Conservation (phyloP, 2,113 vertebrate genomes). For the Puma concolor region DNA sequence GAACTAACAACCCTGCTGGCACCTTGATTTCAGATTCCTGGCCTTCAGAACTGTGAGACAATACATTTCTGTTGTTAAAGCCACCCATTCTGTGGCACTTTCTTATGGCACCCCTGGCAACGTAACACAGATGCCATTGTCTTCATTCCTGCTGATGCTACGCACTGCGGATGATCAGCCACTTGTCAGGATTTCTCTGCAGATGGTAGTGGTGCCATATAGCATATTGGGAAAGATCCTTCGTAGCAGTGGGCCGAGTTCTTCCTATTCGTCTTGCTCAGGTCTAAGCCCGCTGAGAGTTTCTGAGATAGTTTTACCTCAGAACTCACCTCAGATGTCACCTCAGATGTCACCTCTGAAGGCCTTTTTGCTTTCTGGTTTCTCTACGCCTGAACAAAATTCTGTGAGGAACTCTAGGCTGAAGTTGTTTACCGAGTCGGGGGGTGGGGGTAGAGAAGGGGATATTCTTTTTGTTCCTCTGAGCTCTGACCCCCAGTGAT, state of each 20-base stretch:
- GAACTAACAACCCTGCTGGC: background rate
- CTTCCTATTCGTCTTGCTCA: background rate
- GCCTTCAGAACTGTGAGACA: background rate
- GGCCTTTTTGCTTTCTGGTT: slow-evolving; percentile 89
- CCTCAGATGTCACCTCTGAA: slow-evolving; percentile 89
- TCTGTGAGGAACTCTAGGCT: slow-evolving; percentile 91
- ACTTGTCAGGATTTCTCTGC: background rate
- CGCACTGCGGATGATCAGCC: background rate
- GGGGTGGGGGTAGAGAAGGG: accelerated
- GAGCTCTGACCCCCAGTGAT: background rate
- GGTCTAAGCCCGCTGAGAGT: no score
- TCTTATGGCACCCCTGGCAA: accelerated
- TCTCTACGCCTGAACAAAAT: slow-evolving; percentile 88
- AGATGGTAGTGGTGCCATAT: background rate
- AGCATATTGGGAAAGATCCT: background rate
- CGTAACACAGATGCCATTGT: accelerated
- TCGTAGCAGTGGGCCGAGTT: background rate
- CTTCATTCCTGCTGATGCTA: background rate
- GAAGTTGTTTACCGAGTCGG: slow-evolving; percentile 89
- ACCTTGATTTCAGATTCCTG: no score
- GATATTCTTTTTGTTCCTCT: background rate
- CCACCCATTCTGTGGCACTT: accelerated
- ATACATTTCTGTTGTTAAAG: accelerated
- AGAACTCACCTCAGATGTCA: slow-evolving; percentile 80
- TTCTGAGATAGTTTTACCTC: slow-evolving; percentile 71